Conservation (phyloP, 2,113 vertebrate species). For the Colistium nudipinnis region DNA sequence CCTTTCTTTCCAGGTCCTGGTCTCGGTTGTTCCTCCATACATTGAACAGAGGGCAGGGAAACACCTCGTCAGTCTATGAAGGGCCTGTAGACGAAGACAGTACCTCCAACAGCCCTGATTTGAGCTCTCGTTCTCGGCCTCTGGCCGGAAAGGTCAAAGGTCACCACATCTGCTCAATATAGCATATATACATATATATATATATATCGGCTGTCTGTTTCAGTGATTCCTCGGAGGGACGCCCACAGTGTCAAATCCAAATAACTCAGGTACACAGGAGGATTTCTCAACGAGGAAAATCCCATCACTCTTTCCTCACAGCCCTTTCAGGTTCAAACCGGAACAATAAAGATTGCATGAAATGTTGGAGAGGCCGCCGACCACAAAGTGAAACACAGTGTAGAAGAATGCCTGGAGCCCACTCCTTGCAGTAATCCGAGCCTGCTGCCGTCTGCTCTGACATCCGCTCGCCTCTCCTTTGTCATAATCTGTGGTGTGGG, state of each 20-base stretch:
- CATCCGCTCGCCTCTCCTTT: constrained; percentile 64
- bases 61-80: constrained; percentile 13
- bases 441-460: constrained; percentile 57
- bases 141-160: not conserved
- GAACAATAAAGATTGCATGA: constrained; percentile 44
- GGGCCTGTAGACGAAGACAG: not conserved
- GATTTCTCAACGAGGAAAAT: constrained; percentile 58
- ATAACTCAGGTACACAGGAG: not conserved
- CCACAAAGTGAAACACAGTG: constrained; percentile 61
- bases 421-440: constrained; percentile 58
- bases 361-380: constrained; percentile 42
- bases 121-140: too few relatives aligned
- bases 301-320: constrained; percentile 38
- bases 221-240: constrained; percentile 1
- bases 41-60: constrained; percentile 16
- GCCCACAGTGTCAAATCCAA: not conserved
- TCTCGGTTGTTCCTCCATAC: constrained; percentile 23
- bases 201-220: too few relatives aligned
- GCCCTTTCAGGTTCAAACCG: constrained; percentile 32
- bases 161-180: too few relatives aligned
- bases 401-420: constrained; percentile 57
- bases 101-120: too few relatives aligned
- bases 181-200: too few relatives aligned
- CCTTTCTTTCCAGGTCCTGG: constrained; percentile 24
- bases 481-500: constrained; percentile 61